Percentiles rank a stretch among this genome's conserved stretches.
phyloP scores from a whole-genome alignment of 2,888 invertebrate genomes.

The Oscheius sp. region DNA sequence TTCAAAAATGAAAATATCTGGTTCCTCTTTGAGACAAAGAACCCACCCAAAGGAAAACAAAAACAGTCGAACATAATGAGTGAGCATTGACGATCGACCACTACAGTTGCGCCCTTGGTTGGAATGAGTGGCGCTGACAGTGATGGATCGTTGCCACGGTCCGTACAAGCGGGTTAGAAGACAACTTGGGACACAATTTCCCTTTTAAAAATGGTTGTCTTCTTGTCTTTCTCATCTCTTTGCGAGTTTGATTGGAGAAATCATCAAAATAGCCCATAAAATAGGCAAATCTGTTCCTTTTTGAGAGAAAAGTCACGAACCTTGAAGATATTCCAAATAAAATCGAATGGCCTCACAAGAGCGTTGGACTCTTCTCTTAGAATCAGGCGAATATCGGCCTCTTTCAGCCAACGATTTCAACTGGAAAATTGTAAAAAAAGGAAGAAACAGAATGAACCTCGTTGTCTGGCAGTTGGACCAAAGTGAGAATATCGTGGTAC shows the following conservation, averaged over 20 bases:
- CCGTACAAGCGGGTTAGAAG: conserved; percentile 22
- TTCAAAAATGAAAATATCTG: too few species aligned
- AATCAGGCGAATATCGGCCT: conserved; percentile 46
- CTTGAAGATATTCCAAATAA: conserved; percentile 17
- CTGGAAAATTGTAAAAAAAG: conserved; percentile 25
- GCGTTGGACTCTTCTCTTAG: conserved; percentile 41
- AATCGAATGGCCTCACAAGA: conserved; percentile 30
- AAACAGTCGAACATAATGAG: conserved; percentile 18
- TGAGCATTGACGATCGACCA: conserved; percentile 18
- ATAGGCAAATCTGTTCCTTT: too few species aligned
- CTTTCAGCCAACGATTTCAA: conserved; percentile 46
- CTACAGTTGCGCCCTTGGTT: conserved; percentile 21
- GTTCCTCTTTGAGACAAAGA: too few species aligned
- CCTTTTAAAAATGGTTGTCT: background rate
- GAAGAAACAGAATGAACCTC: conserved; percentile 34
- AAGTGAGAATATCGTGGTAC: conserved; percentile 38
- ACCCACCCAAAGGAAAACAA: conserved; percentile 11
- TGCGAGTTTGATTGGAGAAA: background rate
- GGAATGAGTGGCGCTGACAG: conserved; percentile 21
- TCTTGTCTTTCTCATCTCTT: background rate
- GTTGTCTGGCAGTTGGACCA: conserved; percentile 36
- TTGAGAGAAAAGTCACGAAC: background rate
- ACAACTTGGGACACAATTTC: too few species aligned
- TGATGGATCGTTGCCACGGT: conserved; percentile 26
- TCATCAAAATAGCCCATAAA: too few species aligned